A percentile compares a stretch with the other conserved stretches of the same genome.
Evolutionary conservation across 2,113 vertebrate genomes (phyloP).

Genomic region (Callorhinus ursinus): DNA sequence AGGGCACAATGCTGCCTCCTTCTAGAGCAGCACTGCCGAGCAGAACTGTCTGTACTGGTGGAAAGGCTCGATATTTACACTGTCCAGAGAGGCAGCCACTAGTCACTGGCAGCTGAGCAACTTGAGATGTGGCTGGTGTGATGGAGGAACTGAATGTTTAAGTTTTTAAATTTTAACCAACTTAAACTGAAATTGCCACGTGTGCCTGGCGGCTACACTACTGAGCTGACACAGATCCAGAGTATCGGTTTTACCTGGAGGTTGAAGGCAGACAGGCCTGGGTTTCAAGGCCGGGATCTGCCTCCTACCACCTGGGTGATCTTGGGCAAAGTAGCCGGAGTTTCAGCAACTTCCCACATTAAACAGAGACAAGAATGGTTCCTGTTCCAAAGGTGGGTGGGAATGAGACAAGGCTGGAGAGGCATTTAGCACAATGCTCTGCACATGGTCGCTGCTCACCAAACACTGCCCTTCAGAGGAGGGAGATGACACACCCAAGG

Average conservation of each 20-base stretch:
- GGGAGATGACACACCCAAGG: neutral
- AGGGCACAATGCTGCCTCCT: neutral
- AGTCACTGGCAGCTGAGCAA: no score
- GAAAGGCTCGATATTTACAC: accelerated
- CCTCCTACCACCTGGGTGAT: neutral
- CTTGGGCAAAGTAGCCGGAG: neutral
- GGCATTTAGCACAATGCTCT: neutral
- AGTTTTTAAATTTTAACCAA: neutral
- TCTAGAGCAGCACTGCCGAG: neutral
- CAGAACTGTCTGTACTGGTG: neutral
- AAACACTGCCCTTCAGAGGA: neutral
- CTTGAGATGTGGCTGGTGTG: neutral
- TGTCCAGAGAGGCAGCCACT: accelerated
- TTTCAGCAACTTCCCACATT: neutral
- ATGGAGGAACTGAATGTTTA: neutral
- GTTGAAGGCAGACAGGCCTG: neutral
- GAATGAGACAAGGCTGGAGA: accelerated
- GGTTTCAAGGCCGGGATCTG: neutral
- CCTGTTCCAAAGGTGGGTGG: neutral
- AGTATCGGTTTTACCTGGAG: neutral
- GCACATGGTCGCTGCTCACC: neutral
- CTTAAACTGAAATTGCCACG: neutral
- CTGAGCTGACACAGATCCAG: no score
- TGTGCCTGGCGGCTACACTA: neutral
- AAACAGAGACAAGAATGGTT: neutral